Conservation (phyloP, 1,140 invertebrate species). For the Homalodisca vitripennis region DNA sequence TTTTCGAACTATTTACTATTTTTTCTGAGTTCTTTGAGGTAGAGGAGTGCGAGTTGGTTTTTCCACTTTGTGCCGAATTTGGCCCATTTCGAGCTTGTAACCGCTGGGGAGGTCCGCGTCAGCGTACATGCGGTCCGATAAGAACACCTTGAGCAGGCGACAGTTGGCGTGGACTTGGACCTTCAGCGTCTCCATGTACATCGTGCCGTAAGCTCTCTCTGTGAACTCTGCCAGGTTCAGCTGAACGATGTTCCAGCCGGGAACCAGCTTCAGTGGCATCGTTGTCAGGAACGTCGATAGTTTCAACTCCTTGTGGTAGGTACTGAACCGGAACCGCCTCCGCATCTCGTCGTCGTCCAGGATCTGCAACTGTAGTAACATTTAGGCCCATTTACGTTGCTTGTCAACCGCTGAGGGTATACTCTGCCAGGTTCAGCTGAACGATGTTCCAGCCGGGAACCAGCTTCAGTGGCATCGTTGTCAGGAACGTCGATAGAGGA, state of each 20-base stretch:
- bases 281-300: slow-evolving; percentile 90
- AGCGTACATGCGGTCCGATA: slow-evolving; percentile 83
- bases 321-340: slow-evolving; percentile 89
- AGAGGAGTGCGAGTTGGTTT: no score
- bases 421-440: slow-evolving; percentile 74
- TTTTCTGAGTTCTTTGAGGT: no score
- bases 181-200: slow-evolving; percentile 28
- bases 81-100: no score
- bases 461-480: slow-evolving; percentile 90
- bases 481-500: slow-evolving; percentile 91
- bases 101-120: slow-evolving; percentile 88
- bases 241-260: slow-evolving; percentile 88
- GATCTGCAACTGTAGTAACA: slow-evolving; percentile 57
- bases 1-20: no score
- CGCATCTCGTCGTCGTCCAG: slow-evolving; percentile 89
- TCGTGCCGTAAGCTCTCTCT: slow-evolving; percentile 12
- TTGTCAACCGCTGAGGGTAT: slow-evolving; percentile 2
- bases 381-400: slow-evolving; percentile 25
- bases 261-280: slow-evolving; percentile 89
- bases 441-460: slow-evolving; percentile 90
- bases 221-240: slow-evolving; percentile 69
- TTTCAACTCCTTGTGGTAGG: slow-evolving; percentile 89
- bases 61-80: no score
- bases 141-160: slow-evolving; percentile 87
- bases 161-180: slow-evolving; percentile 87